Conservation (phyloP, 2,888 invertebrate genomes). For the Dolichopus griseipennis region DNA sequence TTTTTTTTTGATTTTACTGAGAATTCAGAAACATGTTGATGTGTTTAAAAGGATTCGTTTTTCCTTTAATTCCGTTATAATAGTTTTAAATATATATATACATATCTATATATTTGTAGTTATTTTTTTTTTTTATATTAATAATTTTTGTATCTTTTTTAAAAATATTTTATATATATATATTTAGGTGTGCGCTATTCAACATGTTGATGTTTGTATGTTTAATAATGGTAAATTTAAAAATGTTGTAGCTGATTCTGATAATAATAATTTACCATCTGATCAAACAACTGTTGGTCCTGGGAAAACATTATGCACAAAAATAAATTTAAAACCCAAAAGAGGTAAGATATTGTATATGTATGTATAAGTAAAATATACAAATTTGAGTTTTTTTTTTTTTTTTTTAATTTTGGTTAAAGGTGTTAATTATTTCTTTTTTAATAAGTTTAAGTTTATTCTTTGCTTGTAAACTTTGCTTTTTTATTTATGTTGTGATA, state of each 20-base stretch:
- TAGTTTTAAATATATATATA: too few relatives aligned
- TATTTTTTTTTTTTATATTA: background rate
- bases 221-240: constrained; percentile 92
- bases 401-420: background rate
- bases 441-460: too few relatives aligned
- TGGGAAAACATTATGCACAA: constrained; percentile 54
- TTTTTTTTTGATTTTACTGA: too few relatives aligned
- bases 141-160: constrained; percentile 15
- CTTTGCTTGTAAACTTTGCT: too few relatives aligned
- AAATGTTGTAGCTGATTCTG: constrained; percentile 72
- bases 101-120: too few relatives aligned
- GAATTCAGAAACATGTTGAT: too few relatives aligned
- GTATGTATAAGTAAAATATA: too few relatives aligned
- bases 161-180: constrained; percentile 25
- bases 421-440: background rate
- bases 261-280: constrained; percentile 44
- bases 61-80: too few relatives aligned
- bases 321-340: constrained; percentile 60
- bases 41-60: too few relatives aligned
- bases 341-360: constrained; percentile 46
- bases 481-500: too few relatives aligned
- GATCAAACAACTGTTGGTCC: constrained; percentile 50
- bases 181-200: constrained; percentile 79
- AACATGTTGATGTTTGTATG: constrained; percentile 90
- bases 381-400: background rate